phyloP scores from a whole-genome alignment of 2,797 vertebrate species.

The Malurus splendens region DNA sequence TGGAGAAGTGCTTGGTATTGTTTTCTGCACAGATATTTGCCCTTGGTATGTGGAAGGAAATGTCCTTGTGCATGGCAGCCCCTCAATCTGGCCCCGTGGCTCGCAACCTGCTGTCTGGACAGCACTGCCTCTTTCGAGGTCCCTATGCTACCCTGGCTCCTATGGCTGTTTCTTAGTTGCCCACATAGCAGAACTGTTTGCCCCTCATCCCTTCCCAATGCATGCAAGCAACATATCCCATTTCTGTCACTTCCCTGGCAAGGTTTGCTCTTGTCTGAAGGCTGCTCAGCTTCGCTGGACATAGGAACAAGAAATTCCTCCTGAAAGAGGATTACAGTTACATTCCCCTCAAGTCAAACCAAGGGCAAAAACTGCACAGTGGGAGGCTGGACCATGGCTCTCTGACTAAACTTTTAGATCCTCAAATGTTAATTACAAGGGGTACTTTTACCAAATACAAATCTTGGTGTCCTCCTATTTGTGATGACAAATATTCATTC shows the following conservation, averaged over 20 bases:
- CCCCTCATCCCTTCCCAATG: rapidly evolving
- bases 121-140: neutral
- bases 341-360: neutral
- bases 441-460: neutral
- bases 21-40: slow-evolving; percentile 46
- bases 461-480: neutral
- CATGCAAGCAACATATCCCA: neutral
- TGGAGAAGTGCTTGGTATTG: slow-evolving; percentile 51
- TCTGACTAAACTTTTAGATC: neutral
- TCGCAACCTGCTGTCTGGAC: neutral
- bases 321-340: neutral
- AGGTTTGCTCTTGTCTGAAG: neutral
- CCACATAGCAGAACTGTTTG: neutral
- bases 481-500: neutral
- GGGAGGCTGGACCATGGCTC: neutral
- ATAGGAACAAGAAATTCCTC: neutral
- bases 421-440: neutral
- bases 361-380: neutral
- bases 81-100: rapidly evolving
- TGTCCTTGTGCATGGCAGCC: neutral
- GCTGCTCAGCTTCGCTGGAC: rapidly evolving
- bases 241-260: neutral
- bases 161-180: neutral
- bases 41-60: slow-evolving; percentile 15
- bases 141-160: neutral